A percentile compares a stretch with the other conserved stretches of the same genome.
phyloP scores from a whole-genome alignment of 1,140 invertebrate species.

The Drosophila melanogaster region Release_6_plus_ISO1_MT NT_033777.3:18487001-18487500 shows the following conservation, averaged over 20 bases:
- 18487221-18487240: not conserved
- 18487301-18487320: no score
- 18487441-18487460: constrained; percentile 17
- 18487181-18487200: not conserved
- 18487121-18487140: no score
- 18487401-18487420: constrained; percentile 33
- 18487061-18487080: not conserved
- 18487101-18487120: no score
- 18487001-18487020: not conserved
- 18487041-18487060: not conserved
- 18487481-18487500: constrained; percentile 42
- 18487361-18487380: constrained; percentile 30
- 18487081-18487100: no score
- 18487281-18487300: not conserved
- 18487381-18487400: constrained; percentile 28
- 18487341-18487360: not conserved
- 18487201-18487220: not conserved
- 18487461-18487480: constrained; percentile 35
- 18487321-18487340: not conserved
- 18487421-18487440: constrained; percentile 22
- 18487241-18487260: not conserved
- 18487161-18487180: not conserved
- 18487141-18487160: no score
- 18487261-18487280: not conserved
- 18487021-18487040: not conserved